Base-by-base conservation (phyloP, 2,113 vertebrate species). In the Elanoides forficatus region DNA sequence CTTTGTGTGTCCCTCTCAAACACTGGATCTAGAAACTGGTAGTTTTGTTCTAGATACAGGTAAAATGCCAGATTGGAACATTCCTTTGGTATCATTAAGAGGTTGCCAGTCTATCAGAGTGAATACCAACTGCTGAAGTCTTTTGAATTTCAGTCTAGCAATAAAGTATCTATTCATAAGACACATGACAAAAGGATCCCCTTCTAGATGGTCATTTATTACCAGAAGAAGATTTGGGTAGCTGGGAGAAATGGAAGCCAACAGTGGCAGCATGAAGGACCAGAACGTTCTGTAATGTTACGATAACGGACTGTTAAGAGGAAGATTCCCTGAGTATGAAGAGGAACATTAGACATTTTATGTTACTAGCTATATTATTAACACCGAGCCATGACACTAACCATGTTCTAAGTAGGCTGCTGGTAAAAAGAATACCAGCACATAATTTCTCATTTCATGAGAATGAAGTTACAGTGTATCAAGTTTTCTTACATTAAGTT, bases 401-500 rank as follows among this genome's bases (percentile, higher is more conserved):
- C 18, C 11, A 10, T 23, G 53, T 18, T 73, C 15, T 38, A 22
- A 58, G 55, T 1, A 72, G 62, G 58, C 40, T 65, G 29, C 76
- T 86, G 66, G 58, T 66, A 62, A 80, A 87, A 72, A 17, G 7
- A 60, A 15, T 29, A 71, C 11, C 22, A 29, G 60, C 25, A 67
- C 9, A 27, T n/a, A 27, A 59, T 52, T 70, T 71, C 23, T 90
- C 11, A 38, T 60, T 65, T 58, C 23, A 53, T 2, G 1, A 91
- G 26, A 67, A 78, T 27, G 27, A 86, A 86, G 60, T 63, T 74
- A 70, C 29, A 78, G 4, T 67, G 23, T 29, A 83, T 45, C 11
- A 90, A 70, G 36, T 34, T 85, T 90, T 29, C 99, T 99, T 97
- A 99, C 99, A 36, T 99, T 96, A 73, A 99, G 98, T 96, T 99